Conservation (phyloP, 2,888 invertebrate species). For the Megalurothrips usitatus region DNA sequence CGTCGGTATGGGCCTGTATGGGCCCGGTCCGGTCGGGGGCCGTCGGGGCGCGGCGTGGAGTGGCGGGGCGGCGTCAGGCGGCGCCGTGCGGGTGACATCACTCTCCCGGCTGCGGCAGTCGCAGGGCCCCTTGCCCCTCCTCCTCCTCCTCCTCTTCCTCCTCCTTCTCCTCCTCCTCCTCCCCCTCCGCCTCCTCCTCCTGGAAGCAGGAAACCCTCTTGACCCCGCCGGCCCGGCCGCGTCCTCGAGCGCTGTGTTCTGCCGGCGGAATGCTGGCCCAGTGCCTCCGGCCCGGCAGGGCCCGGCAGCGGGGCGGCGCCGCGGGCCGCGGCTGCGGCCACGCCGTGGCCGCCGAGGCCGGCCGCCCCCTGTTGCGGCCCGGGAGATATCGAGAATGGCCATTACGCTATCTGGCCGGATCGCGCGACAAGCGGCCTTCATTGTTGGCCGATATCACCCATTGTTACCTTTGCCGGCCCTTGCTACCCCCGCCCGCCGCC, state of each 20-base stretch:
- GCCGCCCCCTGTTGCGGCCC: not conserved
- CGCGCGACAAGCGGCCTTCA: conserved; percentile 23
- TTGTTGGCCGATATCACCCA: conserved; percentile 21
- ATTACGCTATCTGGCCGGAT: conserved; percentile 22
- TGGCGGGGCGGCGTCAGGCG: not conserved
- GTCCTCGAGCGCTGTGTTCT: not conserved
- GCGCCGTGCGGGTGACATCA: not conserved
- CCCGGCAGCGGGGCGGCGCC: not conserved
- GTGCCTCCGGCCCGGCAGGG: not conserved
- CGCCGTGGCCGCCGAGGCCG: not conserved
- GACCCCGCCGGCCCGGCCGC: not conserved
- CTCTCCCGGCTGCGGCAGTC: not conserved
- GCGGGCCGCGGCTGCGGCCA: not conserved
- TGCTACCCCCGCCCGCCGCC: not conserved
- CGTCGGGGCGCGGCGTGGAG: not conserved
- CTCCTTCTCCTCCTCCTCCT: not conserved
- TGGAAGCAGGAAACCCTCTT: no score
- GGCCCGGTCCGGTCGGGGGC: not conserved
- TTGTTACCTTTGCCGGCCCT: not conserved
- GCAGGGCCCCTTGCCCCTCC: not conserved
- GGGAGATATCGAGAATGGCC: conserved; percentile 20
- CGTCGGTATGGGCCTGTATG: no score
- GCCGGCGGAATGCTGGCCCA: not conserved
- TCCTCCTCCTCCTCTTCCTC: not conserved
- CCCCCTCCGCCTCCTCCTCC: no score